phyloP scores from a whole-genome alignment of 2,113 vertebrate species.

The Ciconia stormi region DNA sequence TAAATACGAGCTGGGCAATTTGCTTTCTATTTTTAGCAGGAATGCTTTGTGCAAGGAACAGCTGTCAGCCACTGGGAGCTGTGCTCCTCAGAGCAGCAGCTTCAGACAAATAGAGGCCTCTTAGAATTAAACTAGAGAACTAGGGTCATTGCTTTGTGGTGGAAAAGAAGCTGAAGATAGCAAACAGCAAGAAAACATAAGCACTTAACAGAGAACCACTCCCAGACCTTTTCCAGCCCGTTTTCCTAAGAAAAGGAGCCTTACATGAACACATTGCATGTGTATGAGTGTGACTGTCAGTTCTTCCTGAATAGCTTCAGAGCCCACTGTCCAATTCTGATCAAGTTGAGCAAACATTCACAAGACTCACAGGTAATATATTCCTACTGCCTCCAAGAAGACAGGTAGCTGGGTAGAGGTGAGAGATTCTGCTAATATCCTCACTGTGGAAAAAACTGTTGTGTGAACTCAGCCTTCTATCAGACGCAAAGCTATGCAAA shows the following conservation, averaged over 20 bases:
- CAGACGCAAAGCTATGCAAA: neutral
- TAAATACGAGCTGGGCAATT: conserved; percentile 31
- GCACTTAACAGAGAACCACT: neutral
- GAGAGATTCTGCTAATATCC: neutral
- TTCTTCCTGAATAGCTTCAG: neutral
- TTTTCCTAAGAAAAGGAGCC: neutral
- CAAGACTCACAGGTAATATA: neutral
- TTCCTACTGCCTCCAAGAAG: neutral
- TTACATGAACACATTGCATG: neutral
- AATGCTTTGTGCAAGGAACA: conserved; percentile 16
- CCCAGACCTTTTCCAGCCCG: neutral
- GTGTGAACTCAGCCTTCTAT: fast-evolving
- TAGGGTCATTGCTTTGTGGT: neutral
- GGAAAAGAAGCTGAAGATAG: neutral
- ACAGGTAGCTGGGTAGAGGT: neutral
- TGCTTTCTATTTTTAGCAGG: conserved; percentile 56
- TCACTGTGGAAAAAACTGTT: neutral
- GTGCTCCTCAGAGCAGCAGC: neutral
- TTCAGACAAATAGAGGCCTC: conserved; percentile 31
- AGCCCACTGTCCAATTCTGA: neutral
- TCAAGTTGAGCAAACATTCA: neutral
- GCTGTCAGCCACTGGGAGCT: conserved; percentile 41
- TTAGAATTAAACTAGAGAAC: neutral
- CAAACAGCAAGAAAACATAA: neutral
- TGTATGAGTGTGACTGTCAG: fast-evolving